Evolutionary conservation across 2,113 vertebrate genomes (phyloP), one percentile per base, ranked within the genome.

Genomic region (Tretioscincus oriximinensis): DNA sequence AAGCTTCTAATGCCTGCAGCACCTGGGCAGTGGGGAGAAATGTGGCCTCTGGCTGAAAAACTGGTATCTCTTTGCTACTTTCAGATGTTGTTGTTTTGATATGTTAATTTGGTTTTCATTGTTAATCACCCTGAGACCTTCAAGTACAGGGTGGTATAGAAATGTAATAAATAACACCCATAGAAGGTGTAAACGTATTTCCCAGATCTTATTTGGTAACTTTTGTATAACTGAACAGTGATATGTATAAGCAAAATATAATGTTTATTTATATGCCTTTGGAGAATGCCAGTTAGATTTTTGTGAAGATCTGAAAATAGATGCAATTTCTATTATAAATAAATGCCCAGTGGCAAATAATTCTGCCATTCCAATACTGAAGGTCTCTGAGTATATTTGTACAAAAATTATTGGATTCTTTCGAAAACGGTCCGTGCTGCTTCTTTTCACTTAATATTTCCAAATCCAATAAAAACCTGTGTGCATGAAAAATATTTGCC

Each of bases 301-400:
- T 45, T 22, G n/a, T 45, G 24, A 45, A 22, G 47, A 45, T 16
- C 58, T 64, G n/a, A 7, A 76, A 76, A 76, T 41, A 45, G 63
- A 58, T 22, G 63, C 28, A 64, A 76, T 76, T 76, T 76, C 24
- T 65, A 65, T 31, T 76, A 26, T 35, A 76, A 76, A 76, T n/a
- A 45, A 41, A 65, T 35, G 45, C 45, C 65, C 24, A 65, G 41
- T 65, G n/a, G 24, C 21, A 77, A 49, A 18, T 66, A 65, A 65
- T 77, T 77, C 75, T 24, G 16, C 24, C 28, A 26, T 66, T 65
- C 16, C 47, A 77, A 77, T 76, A 28, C 24, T 29, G 41, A 77
- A 9, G 61, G 65, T 77, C 65, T 66, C 28, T 66, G 9, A 49
- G 41, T 28, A 74, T 76, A 64, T 76, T 76, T 45, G 41, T 45